Evolutionary conservation across 2,888 invertebrate species (phyloP).

Genomic region (Chaetogeoica ovagalla): DNA sequence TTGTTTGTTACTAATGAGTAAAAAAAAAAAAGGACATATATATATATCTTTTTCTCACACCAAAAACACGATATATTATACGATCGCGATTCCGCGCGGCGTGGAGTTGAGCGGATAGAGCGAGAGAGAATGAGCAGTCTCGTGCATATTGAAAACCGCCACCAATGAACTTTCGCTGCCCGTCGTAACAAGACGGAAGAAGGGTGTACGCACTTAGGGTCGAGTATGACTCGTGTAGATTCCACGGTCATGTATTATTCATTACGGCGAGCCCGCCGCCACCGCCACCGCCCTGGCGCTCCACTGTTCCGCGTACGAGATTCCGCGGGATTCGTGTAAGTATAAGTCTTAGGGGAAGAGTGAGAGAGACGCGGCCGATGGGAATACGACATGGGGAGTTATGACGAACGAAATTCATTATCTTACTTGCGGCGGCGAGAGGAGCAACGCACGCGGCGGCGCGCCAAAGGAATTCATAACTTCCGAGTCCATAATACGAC

Average conservation of each 20-base stretch:
- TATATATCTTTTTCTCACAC: too few relatives aligned
- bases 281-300: background rate
- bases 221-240: constrained; percentile 6
- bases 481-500: background rate
- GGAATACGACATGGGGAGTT: constrained; percentile 43
- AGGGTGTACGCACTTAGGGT: background rate
- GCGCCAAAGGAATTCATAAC: constrained; percentile 44
- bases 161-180: constrained; percentile 28
- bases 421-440: constrained; percentile 27
- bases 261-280: constrained; percentile 32
- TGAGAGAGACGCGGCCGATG: background rate
- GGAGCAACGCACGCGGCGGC: background rate
- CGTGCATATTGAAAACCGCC: constrained; percentile 41
- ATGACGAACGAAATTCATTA: constrained; percentile 52
- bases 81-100: too few relatives aligned
- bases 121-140: background rate
- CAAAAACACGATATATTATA: too few relatives aligned
- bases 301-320: too few relatives aligned
- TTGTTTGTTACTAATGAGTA: too few relatives aligned
- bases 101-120: background rate
- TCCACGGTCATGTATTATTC: constrained; percentile 49
- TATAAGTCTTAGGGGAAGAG: too few relatives aligned
- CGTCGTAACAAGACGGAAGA: background rate
- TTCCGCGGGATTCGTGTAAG: too few relatives aligned
- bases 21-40: too few relatives aligned